Percentiles rank a stretch among this genome's conserved stretches.
phyloP scores from a whole-genome alignment of 2,888 invertebrate genomes.

The Meloe dianella region DNA sequence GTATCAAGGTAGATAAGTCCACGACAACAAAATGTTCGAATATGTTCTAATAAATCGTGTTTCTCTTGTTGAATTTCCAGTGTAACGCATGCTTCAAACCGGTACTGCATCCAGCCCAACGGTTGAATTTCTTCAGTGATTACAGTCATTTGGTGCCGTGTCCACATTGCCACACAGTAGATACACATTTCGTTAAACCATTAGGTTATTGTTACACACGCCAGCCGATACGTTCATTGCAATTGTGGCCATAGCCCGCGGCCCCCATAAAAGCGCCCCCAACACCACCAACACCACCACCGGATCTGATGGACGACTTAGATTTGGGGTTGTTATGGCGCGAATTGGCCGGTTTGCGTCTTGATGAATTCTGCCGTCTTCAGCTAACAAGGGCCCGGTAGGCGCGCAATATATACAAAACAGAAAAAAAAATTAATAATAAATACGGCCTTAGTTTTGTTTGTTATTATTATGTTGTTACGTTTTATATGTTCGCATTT shows the following conservation, averaged over 20 bases:
- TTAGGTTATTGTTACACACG: conserved; percentile 83
- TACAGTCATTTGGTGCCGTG: conserved; percentile 92
- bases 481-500: conserved; percentile 57
- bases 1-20: conserved; percentile 75
- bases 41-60: too few relatives aligned
- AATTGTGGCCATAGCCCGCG: conserved; percentile 89
- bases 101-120: conserved; percentile 84
- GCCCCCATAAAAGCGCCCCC: conserved; percentile 60
- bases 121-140: conserved; percentile 91
- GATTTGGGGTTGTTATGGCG: conserved; percentile 60
- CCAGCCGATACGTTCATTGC: conserved; percentile 64
- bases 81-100: conserved; percentile 93
- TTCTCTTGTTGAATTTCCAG: conserved; percentile 60
- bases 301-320: conserved; percentile 54
- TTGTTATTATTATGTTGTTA: conserved; percentile 58
- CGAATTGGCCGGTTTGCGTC: conserved; percentile 59
- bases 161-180: conserved; percentile 87
- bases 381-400: conserved; percentile 59
- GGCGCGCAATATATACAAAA: conserved; percentile 34
- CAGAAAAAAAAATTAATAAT: conserved; percentile 9
- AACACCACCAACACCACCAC: conserved; percentile 42
- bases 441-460: conserved; percentile 48
- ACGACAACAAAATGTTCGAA: too few relatives aligned
- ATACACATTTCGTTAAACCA: conserved; percentile 95
- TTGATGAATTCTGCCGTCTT: conserved; percentile 59